Evolutionary conservation across 2,797 vertebrate genomes (phyloP).

Genomic region (Megaceryle alcyon): DNA sequence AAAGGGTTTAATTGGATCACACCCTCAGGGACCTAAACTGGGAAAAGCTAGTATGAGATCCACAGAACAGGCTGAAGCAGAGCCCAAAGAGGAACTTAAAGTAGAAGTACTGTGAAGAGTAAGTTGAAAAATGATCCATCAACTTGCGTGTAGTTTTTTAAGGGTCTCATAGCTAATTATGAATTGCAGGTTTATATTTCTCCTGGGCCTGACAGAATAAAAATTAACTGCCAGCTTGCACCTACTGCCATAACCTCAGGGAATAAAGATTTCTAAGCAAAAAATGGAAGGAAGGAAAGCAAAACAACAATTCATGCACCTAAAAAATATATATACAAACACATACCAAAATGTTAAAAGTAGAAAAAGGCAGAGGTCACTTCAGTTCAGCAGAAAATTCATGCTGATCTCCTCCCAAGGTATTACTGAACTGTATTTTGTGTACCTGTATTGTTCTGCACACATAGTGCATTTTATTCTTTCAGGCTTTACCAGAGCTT

Average conservation of each 20-base stretch:
- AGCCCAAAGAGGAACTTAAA: not conserved
- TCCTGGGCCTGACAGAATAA: not conserved
- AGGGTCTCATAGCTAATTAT: not conserved
- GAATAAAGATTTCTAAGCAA: not conserved
- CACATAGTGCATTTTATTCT: not conserved
- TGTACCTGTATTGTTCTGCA: not conserved
- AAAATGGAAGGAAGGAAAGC: not conserved
- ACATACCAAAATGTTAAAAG: not conserved
- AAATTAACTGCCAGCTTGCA: not conserved
- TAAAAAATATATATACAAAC: not conserved
- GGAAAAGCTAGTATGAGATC: not conserved
- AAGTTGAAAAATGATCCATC: not conserved
- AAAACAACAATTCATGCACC: not conserved
- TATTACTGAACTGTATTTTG: not conserved
- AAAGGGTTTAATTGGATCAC: not conserved
- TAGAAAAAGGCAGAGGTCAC: not conserved
- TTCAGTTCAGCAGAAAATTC: not conserved
- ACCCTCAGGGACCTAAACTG: not conserved
- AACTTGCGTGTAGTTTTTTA: not conserved
- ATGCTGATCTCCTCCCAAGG: not conserved
- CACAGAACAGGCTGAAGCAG: not conserved
- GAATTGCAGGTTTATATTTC: not conserved
- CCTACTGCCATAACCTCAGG: not conserved
- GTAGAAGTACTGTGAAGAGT: not conserved
- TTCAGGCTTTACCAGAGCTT: not conserved